These are phyloP conservation scores for Pachyseris speciosa DNA, from an alignment of 64 coral and sea anemone genomes.

Conservation along the genomic window DNA sequence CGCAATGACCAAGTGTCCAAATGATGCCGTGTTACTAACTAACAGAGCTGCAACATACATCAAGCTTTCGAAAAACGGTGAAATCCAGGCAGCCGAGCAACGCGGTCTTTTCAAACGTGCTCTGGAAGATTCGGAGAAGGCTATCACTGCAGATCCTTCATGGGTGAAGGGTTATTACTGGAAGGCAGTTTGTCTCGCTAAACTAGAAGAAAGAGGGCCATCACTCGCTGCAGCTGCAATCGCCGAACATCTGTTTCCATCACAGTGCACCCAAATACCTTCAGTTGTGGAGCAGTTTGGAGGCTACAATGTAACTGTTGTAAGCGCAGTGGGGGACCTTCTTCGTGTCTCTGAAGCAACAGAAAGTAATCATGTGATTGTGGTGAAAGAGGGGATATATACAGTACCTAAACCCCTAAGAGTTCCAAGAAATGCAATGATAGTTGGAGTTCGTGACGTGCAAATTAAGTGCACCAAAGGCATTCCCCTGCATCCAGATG, in stretches of 20 bases:
- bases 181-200: slow-evolving; percentile 9
- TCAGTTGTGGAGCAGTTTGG: neutral
- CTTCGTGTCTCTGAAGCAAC: neutral
- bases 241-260: neutral
- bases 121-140: neutral
- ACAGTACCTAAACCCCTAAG: neutral
- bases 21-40: too few species aligned
- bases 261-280: neutral
- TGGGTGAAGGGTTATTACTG: neutral
- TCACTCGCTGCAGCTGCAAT: slow-evolving; percentile 8
- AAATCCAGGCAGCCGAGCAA: too few species aligned
- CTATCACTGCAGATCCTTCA: neutral
- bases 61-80: too few species aligned
- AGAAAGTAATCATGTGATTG: neutral
- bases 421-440: neutral
- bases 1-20: too few species aligned
- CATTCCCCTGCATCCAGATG: neutral
- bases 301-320: neutral
- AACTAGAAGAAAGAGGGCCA: neutral
- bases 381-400: neutral
- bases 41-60: too few species aligned
- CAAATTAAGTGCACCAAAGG: neutral
- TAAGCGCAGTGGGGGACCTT: neutral
- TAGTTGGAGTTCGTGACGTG: neutral
- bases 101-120: neutral